Conservation (phyloP, 2,888 invertebrate genomes). For the Cylindroiulus punctatus region DNA sequence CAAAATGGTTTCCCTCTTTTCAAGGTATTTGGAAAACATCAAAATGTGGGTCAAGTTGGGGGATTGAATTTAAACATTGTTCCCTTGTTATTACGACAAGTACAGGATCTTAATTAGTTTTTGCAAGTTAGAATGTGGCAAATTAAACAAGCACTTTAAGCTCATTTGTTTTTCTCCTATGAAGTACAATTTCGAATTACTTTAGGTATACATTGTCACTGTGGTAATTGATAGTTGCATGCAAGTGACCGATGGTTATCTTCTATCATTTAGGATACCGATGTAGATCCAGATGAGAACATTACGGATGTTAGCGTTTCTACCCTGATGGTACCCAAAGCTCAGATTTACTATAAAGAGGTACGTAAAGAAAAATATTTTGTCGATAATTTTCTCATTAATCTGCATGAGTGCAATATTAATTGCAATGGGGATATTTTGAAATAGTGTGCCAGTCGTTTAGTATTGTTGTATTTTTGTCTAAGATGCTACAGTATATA, state of each 20-base stretch:
- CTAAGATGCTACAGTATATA: background rate
- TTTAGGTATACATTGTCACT: background rate
- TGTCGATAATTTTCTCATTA: background rate
- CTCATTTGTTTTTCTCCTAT: background rate
- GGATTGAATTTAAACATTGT: background rate
- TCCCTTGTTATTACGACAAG: background rate
- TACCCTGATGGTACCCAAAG: slow-evolving; percentile 57
- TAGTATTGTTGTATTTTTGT: background rate
- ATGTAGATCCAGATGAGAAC: slow-evolving; percentile 58
- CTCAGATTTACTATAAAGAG: slow-evolving; percentile 58
- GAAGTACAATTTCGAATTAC: background rate
- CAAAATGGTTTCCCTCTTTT: background rate
- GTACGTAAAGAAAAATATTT: slow-evolving; percentile 39
- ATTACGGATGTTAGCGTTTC: slow-evolving; percentile 58
- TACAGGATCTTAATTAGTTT: background rate
- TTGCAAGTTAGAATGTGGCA: background rate
- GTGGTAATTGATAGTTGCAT: background rate
- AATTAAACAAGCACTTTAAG: background rate
- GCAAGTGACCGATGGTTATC: too few relatives aligned
- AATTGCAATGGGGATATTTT: background rate
- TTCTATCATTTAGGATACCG: slow-evolving; percentile 56
- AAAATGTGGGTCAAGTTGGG: slow-evolving; percentile 14
- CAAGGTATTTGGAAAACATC: background rate
- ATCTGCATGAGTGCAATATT: background rate
- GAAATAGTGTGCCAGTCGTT: background rate